These are phyloP conservation scores for Drosophila niveifrons DNA, from an alignment of 2,888 invertebrate species.

Conservation along the genomic window DNA sequence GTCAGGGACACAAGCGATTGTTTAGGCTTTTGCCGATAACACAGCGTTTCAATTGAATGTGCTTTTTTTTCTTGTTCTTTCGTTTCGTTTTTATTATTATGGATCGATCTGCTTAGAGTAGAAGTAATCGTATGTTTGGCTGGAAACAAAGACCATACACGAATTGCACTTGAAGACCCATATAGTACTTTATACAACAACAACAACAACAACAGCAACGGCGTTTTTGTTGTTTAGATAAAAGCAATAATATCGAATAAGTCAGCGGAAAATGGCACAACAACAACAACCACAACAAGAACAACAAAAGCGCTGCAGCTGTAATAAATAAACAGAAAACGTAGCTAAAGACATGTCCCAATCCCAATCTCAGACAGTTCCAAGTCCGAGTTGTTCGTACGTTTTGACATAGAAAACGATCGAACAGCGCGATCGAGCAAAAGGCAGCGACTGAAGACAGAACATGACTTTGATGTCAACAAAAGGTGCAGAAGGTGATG, in stretches of 20 bases:
- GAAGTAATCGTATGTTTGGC: not conserved
- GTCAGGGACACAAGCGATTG: constrained; percentile 56
- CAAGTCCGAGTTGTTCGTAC: constrained; percentile 33
- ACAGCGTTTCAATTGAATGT: constrained; percentile 47
- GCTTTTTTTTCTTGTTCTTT: constrained; percentile 21
- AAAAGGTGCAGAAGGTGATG: constrained; percentile 17
- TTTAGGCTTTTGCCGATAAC: constrained; percentile 43
- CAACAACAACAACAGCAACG: constrained; percentile 2
- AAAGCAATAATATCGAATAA: constrained; percentile 22
- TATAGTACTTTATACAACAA: not conserved
- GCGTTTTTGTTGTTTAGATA: constrained; percentile 34
- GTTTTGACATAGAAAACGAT: constrained; percentile 64
- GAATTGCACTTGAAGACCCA: constrained; percentile 26
- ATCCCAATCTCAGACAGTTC: constrained; percentile 25
- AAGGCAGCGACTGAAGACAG: constrained; percentile 51
- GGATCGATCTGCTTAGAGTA: constrained; percentile 13
- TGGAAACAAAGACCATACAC: constrained; percentile 28
- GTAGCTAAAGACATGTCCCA: constrained; percentile 65
- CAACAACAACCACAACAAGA: constrained; percentile 6
- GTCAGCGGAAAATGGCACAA: constrained; percentile 40
- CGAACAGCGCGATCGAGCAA: constrained; percentile 45
- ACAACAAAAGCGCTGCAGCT: constrained; percentile 39
- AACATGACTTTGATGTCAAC: constrained; percentile 51
- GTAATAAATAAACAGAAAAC: constrained; percentile 52
- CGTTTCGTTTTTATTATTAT: not conserved